Evolutionary conservation across 1,140 invertebrate genomes (phyloP).

Genomic region (Trinorchestia longiramus): DNA sequence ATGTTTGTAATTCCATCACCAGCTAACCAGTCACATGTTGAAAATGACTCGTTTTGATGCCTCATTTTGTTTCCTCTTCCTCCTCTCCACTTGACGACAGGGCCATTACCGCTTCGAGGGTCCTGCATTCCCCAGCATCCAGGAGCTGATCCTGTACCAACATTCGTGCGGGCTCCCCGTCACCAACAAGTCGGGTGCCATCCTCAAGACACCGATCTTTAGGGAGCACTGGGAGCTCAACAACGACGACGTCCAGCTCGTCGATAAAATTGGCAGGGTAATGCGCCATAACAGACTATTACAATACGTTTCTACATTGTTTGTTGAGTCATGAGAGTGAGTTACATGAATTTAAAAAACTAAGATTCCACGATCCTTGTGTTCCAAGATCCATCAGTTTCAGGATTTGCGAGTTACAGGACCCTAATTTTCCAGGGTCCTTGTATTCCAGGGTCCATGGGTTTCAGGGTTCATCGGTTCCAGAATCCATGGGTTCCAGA

Average conservation of each 20-base stretch:
- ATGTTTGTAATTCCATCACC: not conserved
- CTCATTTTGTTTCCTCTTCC: too few relatives aligned
- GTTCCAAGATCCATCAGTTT: not conserved
- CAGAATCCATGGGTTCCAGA: too few relatives aligned
- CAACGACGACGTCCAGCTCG: constrained; percentile 92
- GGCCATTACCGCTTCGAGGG: constrained; percentile 95
- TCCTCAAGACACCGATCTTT: constrained; percentile 86
- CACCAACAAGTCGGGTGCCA: constrained; percentile 90
- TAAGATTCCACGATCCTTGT: too few relatives aligned
- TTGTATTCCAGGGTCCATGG: too few relatives aligned
- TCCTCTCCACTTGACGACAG: constrained; percentile 73
- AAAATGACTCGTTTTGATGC: too few relatives aligned
- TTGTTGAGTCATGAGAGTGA: not conserved
- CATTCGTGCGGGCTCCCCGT: constrained; percentile 85
- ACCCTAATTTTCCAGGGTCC: too few relatives aligned
- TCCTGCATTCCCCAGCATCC: constrained; percentile 90
- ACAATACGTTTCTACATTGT: not conserved
- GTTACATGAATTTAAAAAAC: not conserved
- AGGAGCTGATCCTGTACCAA: constrained; percentile 91
- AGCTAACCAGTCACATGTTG: too few relatives aligned
- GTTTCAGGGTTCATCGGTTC: too few relatives aligned
- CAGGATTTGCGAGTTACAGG: not conserved
- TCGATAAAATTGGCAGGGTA: constrained; percentile 95
- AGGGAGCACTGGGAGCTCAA: constrained; percentile 96
- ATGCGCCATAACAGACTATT: constrained; percentile 67